phyloP scores from a whole-genome alignment of 2,113 vertebrate genomes.

The Choloepus hoffmanni region DNA sequence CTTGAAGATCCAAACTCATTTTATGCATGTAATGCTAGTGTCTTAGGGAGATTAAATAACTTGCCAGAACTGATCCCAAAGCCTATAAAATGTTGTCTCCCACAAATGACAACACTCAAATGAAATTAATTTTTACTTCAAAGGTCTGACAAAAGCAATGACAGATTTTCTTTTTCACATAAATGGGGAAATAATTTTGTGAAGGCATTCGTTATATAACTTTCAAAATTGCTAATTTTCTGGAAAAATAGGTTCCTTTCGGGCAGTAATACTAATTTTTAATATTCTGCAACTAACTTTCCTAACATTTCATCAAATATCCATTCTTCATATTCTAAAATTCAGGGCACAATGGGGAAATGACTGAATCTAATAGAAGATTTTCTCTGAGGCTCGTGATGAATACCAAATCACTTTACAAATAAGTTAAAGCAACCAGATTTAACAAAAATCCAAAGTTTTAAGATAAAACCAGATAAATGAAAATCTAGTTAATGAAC shows the following conservation, averaged over 20 bases:
- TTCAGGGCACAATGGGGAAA: background rate
- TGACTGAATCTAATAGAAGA: background rate
- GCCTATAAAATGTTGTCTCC: background rate
- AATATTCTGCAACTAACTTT: background rate
- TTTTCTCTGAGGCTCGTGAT: background rate
- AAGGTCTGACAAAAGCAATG: background rate
- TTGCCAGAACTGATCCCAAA: constrained; percentile 15
- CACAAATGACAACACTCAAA: constrained; percentile 47
- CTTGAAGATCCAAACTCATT: background rate
- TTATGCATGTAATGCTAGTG: background rate
- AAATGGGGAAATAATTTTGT: background rate
- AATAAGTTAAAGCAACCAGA: constrained; percentile 46
- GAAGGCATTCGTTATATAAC: background rate
- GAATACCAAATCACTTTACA: background rate
- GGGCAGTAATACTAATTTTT: constrained; percentile 25
- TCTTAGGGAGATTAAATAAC: background rate
- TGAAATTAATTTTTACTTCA: constrained; percentile 48
- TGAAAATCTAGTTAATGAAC: background rate
- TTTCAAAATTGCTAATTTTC: constrained; percentile 18
- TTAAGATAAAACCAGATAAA: constrained; percentile 33
- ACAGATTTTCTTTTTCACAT: constrained; percentile 36
- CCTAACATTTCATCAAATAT: constrained; percentile 42
- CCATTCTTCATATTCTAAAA: constrained; percentile 31
- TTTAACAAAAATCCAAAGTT: constrained; percentile 39
- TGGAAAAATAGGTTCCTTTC: background rate